phyloP scores from a whole-genome alignment of 2,888 invertebrate species.

The Nephrotoma flavescens region DNA sequence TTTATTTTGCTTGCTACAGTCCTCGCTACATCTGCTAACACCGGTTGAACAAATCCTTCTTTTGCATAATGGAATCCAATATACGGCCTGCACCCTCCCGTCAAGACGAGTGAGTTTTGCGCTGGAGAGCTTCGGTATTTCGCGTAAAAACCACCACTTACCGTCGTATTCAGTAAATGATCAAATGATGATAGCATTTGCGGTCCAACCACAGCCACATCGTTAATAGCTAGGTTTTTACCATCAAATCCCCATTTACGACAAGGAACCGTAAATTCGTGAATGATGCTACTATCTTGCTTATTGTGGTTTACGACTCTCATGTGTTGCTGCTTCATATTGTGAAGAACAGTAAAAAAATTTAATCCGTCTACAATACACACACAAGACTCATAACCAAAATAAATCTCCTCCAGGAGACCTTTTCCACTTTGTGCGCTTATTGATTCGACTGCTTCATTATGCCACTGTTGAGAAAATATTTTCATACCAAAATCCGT shows the following conservation, averaged over 20 bases:
- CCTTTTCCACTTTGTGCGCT: constrained; percentile 51
- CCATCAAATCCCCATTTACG: constrained; percentile 80
- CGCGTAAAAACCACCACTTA: constrained; percentile 24
- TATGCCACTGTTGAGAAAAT: constrained; percentile 70
- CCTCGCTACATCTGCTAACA: constrained; percentile 81
- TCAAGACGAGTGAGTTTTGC: constrained; percentile 58
- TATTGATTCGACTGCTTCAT: constrained; percentile 60
- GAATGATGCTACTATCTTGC: background rate
- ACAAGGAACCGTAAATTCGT: constrained; percentile 38
- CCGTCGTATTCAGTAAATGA: constrained; percentile 62
- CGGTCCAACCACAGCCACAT: constrained; percentile 58
- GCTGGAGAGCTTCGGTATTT: constrained; percentile 60
- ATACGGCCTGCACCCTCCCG: constrained; percentile 70
- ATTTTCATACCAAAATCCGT: constrained; percentile 75
- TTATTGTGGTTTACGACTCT: background rate
- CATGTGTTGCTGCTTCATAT: constrained; percentile 44
- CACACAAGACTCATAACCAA: constrained; percentile 50
- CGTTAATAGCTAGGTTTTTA: constrained; percentile 60
- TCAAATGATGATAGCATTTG: constrained; percentile 54
- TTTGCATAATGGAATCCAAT: constrained; percentile 79
- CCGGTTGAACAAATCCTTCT: constrained; percentile 71
- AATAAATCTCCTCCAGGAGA: constrained; percentile 33
- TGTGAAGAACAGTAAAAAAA: constrained; percentile 62
- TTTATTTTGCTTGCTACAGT: constrained; percentile 81
- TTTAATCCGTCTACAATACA: constrained; percentile 53